Conservation (phyloP, 2,797 vertebrate species). For the Chlorospingus semifuscus region DNA sequence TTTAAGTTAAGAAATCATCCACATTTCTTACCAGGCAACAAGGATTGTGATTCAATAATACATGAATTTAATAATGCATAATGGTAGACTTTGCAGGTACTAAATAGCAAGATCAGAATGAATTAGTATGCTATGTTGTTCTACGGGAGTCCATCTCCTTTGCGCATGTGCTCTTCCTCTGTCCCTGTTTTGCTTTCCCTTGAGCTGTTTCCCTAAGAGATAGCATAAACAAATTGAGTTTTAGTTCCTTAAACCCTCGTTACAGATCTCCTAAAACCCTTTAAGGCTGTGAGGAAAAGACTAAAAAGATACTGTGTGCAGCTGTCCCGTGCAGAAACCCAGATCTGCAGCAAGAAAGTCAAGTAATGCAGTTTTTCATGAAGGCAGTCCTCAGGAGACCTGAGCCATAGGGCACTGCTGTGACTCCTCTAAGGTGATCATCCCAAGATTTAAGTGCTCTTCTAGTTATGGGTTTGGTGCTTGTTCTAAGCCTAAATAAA, state of each 20-base stretch:
- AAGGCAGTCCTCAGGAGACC: not conserved
- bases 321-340: not conserved
- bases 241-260: not conserved
- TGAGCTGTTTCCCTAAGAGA: not conserved
- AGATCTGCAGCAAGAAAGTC: not conserved
- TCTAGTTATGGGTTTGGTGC: not conserved
- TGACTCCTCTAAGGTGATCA: not conserved
- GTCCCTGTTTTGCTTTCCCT: constrained; percentile 16
- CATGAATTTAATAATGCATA: constrained; percentile 85
- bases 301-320: not conserved
- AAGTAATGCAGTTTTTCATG: not conserved
- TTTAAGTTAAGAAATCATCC: constrained; percentile 81
- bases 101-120: constrained; percentile 76
- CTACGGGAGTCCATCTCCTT: not conserved
- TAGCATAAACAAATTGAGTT: not conserved
- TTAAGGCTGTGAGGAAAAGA: not conserved
- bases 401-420: not conserved
- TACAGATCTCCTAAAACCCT: not conserved
- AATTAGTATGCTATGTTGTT: constrained; percentile 66
- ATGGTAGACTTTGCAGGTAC: constrained; percentile 78
- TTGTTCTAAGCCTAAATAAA: not conserved
- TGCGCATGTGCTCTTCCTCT: not conserved
- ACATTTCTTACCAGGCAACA: constrained; percentile 81
- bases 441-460: not conserved
- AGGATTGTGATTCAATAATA: constrained; percentile 82